phyloP scores from a whole-genome alignment of 2,113 vertebrate genomes.

The Apteryx mantelli region DNA sequence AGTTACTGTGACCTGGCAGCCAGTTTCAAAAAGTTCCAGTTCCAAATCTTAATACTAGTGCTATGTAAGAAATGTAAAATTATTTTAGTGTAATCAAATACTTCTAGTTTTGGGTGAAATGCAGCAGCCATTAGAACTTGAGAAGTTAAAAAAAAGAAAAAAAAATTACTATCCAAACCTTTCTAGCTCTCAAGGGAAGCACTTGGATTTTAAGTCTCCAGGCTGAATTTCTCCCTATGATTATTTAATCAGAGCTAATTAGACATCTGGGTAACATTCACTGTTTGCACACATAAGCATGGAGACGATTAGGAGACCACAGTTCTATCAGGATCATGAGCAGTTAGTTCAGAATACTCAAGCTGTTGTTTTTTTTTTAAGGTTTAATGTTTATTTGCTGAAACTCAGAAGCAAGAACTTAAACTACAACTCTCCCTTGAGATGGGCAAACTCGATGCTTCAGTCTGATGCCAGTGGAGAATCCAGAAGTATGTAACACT shows the following conservation, averaged over 20 bases:
- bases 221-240: not conserved
- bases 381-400: constrained; percentile 26
- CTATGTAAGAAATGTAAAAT: not conserved
- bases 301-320: not conserved
- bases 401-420: constrained; percentile 38
- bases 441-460: constrained; percentile 29
- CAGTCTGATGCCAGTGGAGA: constrained; percentile 18
- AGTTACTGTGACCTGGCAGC: not conserved
- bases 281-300: not conserved
- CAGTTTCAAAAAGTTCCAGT: not conserved
- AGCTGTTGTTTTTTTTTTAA: not conserved
- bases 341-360: not conserved
- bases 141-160: not conserved
- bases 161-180: not conserved
- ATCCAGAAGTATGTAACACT: not conserved
- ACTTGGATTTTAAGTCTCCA: not conserved
- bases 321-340: not conserved
- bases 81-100: not conserved
- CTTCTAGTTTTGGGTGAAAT: not conserved
- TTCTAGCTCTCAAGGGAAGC: not conserved
- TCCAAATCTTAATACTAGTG: not conserved
- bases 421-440: constrained; percentile 19
- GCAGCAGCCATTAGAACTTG: not conserved
- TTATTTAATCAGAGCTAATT: not conserved
- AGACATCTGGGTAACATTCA: not conserved